A percentile compares a stretch with the other conserved stretches of the same genome.
Evolutionary conservation across 2,113 vertebrate genomes (phyloP).

Genomic region (Rutilus rutilus): DNA sequence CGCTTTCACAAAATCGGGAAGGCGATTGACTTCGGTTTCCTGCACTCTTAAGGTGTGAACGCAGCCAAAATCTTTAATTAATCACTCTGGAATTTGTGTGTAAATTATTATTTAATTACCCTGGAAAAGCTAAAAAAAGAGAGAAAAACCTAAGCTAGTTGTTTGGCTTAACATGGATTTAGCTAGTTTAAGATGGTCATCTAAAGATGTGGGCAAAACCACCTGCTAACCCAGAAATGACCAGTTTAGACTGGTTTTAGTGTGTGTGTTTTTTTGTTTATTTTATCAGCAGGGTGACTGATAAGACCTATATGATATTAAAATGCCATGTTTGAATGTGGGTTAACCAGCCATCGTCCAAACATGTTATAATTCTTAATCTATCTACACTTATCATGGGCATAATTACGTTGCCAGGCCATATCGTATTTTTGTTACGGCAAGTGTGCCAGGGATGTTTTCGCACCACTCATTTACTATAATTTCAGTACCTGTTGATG

Average conservation of each 20-base stretch:
- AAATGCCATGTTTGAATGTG: constrained; percentile 36
- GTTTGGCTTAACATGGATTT: no score
- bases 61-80: background rate
- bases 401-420: constrained; percentile 12
- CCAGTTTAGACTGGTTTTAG: no score
- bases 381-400: constrained; percentile 30
- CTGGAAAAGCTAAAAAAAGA: no score
- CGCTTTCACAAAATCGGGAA: background rate
- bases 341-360: constrained; percentile 53
- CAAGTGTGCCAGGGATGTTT: background rate
- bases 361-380: constrained; percentile 38
- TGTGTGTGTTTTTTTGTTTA: no score
- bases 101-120: background rate
- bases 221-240: no score
- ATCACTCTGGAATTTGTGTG: background rate
- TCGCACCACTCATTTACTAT: background rate
- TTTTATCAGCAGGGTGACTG: background rate
- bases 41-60: background rate
- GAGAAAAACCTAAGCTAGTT: no score
- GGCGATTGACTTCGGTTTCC: no score
- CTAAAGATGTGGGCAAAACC: no score
- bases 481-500: background rate
- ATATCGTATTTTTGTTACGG: background rate
- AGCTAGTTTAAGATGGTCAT: no score
- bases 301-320: constrained; percentile 18